phyloP scores from a whole-genome alignment of 1,140 invertebrate genomes.

The Heliconius congener region DNA sequence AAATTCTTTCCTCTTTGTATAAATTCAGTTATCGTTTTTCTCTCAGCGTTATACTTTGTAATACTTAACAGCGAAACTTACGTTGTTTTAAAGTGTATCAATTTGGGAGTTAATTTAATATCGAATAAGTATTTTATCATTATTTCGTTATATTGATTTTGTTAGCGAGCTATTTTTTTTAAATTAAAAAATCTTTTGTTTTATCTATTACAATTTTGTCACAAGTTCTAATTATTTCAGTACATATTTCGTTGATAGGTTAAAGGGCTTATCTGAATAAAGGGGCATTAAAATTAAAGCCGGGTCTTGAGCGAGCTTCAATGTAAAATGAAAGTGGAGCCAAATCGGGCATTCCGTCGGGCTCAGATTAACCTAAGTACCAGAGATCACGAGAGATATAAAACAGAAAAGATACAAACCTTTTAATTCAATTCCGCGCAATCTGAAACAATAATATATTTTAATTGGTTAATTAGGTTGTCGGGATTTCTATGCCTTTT shows the following conservation, averaged over 20 bases:
- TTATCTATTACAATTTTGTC: not conserved
- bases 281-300: conserved; percentile 26
- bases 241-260: not conserved
- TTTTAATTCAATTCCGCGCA: not conserved
- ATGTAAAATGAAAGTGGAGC: conserved; percentile 24
- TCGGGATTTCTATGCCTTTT: not conserved
- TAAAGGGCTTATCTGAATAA: conserved; percentile 28
- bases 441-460: conserved; percentile 20
- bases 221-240: not conserved
- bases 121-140: too few species aligned
- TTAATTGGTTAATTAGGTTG: not conserved
- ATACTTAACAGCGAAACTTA: not conserved
- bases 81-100: not conserved
- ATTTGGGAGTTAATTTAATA: not conserved
- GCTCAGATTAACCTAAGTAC: conserved; percentile 25
- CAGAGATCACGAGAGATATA: conserved; percentile 23
- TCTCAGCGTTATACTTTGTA: not conserved
- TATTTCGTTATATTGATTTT: too few species aligned
- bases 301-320: conserved; percentile 19
- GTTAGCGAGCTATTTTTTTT: not conserved
- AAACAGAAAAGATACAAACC: conserved; percentile 25
- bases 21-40: conserved; percentile 10
- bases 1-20: conserved; percentile 14
- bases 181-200: not conserved
- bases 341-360: conserved; percentile 23